These are phyloP conservation scores for Anthonomus grandis DNA, from an alignment of 1,140 invertebrate species.

Conservation along the genomic window DNA sequence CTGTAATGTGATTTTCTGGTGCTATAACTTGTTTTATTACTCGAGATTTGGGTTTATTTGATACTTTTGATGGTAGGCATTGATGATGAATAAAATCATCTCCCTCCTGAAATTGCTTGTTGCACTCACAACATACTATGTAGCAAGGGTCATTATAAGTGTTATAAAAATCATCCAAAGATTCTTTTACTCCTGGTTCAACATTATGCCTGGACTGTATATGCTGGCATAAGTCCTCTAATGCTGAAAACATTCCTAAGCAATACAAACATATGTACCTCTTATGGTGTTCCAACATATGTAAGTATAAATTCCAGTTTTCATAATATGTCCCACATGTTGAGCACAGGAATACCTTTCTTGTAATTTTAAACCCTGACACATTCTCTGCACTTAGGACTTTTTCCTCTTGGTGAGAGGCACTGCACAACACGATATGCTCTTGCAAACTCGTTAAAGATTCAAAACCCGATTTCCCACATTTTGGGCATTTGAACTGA, in stretches of 20 bases:
- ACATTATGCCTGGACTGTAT: conserved; percentile 71
- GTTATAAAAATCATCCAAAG: conserved; percentile 62
- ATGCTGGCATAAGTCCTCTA: conserved; percentile 73
- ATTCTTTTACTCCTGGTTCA: conserved; percentile 60
- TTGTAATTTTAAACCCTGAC: conserved; percentile 58
- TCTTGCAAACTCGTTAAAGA: conserved; percentile 58
- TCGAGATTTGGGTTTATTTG: conserved; percentile 25
- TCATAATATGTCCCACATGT: conserved; percentile 77
- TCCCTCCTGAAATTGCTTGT: conserved; percentile 67
- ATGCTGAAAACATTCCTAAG: conserved; percentile 70
- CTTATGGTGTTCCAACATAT: conserved; percentile 75
- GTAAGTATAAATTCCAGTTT: conserved; percentile 77
- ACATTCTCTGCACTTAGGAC: conserved; percentile 45
- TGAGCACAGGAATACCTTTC: conserved; percentile 73
- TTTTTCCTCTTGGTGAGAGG: conserved; percentile 47
- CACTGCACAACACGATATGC: conserved; percentile 56
- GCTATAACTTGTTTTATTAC: conserved; percentile 32
- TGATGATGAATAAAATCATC: conserved; percentile 70
- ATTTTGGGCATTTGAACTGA: conserved; percentile 66
- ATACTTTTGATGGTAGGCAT: conserved; percentile 48
- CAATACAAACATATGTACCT: conserved; percentile 76
- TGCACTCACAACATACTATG: conserved; percentile 74
- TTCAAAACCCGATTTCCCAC: conserved; percentile 59
- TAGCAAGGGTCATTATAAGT: conserved; percentile 65
- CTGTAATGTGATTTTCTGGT: conserved; percentile 39